Percentiles rank a stretch among this genome's conserved stretches.
phyloP scores from a whole-genome alignment of 2,113 vertebrate genomes.

The Eudyptes chrysolophus region DNA sequence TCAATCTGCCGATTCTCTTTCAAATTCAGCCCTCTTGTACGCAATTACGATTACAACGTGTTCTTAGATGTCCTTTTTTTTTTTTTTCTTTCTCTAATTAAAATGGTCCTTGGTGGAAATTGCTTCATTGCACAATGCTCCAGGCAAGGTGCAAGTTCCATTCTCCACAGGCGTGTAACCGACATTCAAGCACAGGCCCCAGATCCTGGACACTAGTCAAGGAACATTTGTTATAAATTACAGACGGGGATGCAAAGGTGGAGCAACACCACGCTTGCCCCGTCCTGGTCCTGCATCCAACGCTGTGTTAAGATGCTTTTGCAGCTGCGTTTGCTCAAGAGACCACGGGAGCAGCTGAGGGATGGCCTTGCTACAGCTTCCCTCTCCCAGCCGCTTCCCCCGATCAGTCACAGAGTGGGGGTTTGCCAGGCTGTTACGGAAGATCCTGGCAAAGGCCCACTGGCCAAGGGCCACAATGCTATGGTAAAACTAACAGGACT shows the following conservation, averaged over 20 bases:
- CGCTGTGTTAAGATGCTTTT: background rate
- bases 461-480: background rate
- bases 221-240: background rate
- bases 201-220: background rate
- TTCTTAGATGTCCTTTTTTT: background rate
- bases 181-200: background rate
- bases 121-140: background rate
- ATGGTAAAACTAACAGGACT: background rate
- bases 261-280: background rate
- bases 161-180: background rate
- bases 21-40: background rate
- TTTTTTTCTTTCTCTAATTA: background rate
- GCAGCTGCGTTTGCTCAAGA: background rate
- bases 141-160: background rate
- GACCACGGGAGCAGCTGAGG: background rate
- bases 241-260: background rate
- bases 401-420: background rate
- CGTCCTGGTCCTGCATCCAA: background rate
- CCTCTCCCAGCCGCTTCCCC: background rate
- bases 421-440: background rate
- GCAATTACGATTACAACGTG: background rate
- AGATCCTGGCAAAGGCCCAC: background rate
- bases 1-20: background rate
- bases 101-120: background rate
- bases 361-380: background rate